Conservation (phyloP, 2,888 invertebrate species). For the Cryptus armator region DNA sequence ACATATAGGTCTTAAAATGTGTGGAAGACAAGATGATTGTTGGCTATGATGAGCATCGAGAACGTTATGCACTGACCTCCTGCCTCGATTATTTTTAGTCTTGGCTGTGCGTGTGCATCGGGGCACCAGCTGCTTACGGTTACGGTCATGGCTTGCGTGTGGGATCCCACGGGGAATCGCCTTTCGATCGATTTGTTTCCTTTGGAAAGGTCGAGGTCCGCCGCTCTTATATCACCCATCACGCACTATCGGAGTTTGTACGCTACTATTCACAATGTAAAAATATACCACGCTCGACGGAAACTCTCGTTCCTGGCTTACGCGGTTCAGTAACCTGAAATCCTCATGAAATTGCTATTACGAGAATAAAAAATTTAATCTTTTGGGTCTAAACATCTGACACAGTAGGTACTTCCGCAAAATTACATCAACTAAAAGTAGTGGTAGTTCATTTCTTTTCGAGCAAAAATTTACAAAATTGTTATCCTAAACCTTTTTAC, state of each 20-base stretch:
- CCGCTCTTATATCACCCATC: slow-evolving; percentile 37
- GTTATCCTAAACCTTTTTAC: too few species aligned
- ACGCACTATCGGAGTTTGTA: slow-evolving; percentile 32
- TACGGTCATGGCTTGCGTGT: slow-evolving; percentile 57
- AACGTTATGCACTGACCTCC: slow-evolving; percentile 37
- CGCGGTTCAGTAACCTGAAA: neutral
- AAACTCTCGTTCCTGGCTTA: neutral
- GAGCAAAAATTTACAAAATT: too few species aligned
- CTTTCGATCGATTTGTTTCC: slow-evolving; percentile 65
- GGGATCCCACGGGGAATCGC: slow-evolving; percentile 43
- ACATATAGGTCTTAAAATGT: too few species aligned
- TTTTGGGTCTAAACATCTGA: neutral
- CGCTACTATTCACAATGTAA: neutral
- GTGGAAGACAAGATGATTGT: slow-evolving; percentile 10
- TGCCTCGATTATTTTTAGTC: slow-evolving; percentile 62
- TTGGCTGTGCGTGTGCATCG: slow-evolving; percentile 51
- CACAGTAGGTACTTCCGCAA: neutral
- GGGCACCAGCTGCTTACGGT: slow-evolving; percentile 50
- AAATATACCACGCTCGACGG: neutral
- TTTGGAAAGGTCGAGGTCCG: slow-evolving; percentile 61
- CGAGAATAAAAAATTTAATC: neutral
- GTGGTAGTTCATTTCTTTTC: too few species aligned
- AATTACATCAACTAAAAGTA: neutral
- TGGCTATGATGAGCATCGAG: slow-evolving; percentile 44
- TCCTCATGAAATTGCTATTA: neutral